Conservation (phyloP, 2,888 invertebrate species). For the Agonum fuliginosum region DNA sequence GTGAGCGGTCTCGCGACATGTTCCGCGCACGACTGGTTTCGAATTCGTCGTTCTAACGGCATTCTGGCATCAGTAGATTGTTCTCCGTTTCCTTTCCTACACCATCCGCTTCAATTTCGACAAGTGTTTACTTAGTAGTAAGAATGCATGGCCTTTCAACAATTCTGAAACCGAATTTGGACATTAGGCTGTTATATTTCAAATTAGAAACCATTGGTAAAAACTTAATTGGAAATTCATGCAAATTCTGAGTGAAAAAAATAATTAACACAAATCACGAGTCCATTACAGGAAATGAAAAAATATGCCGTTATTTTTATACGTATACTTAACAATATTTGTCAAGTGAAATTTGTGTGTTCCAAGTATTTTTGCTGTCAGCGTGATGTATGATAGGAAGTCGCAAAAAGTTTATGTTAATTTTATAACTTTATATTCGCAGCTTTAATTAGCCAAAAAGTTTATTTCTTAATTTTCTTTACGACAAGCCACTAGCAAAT, state of each 20-base stretch:
- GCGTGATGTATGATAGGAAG: conserved; percentile 48
- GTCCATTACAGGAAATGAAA: conserved; percentile 45
- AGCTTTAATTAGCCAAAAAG: neutral
- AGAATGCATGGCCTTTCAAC: conserved; percentile 41
- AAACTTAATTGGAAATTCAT: conserved; percentile 50
- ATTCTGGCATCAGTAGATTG: conserved; percentile 27
- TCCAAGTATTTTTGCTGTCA: conserved; percentile 38
- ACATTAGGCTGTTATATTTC: neutral
- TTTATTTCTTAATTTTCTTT: conserved; percentile 49
- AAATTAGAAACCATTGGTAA: conserved; percentile 5
- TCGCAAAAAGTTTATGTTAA: conserved; percentile 42
- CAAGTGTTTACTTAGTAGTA: conserved; percentile 31
- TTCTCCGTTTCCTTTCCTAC: conserved; percentile 12
- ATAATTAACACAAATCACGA: conserved; percentile 55
- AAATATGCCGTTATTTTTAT: conserved; percentile 50
- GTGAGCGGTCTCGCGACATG: conserved; percentile 35
- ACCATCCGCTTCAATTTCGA: conserved; percentile 34
- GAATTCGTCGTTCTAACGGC: conserved; percentile 57
- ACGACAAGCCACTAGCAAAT: neutral
- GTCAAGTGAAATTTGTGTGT: conserved; percentile 33
- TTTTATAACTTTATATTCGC: conserved; percentile 47
- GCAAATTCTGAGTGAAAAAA: conserved; percentile 51
- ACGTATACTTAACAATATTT: conserved; percentile 45
- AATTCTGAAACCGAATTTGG: conserved; percentile 4
- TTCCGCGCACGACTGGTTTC: conserved; percentile 53